Evolutionary conservation across 2,113 vertebrate genomes (phyloP), one percentile per base, ranked within the genome.

Genomic region (Sorex fumeus): DNA sequence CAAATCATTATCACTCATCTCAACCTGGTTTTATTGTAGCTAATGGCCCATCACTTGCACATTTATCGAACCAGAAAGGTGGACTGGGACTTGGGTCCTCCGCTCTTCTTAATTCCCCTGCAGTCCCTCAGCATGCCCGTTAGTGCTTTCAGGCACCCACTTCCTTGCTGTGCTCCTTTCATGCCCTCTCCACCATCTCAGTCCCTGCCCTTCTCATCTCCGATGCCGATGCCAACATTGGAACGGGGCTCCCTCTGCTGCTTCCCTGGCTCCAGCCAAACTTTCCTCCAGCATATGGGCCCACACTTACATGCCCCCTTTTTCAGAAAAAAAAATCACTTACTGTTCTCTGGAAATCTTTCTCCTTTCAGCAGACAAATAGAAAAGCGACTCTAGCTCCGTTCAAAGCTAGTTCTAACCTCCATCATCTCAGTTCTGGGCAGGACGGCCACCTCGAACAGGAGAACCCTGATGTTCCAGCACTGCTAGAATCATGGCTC

Each of bases 141-240:
- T 11, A 45, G 60, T 9, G 28, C 21, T 45, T 69, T 57, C 62
- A 71, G 45, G 25, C 84, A 6, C 6, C 1, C 75, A 43, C 45
- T 75, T 87, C 72, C 50, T 85, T 76, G 36, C 69, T 90, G 30
- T 87, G n/a, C 47, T 70, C 16, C 75, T 76, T 64, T 30, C 13
- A 84, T 18, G 8, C 7, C 12, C 18, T 83, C 21, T 62, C 3
- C 8, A 3, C 25, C 36, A 25, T 18, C 2, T 57, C 27, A 40
- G 15, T 34, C 75, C 47, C 30, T 80, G 8, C 18, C 40, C 19
- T 77, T 30, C n/a, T 45, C 66, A 13, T 32, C 30, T 86, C 50
- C 53, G 16, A 28, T 3, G 40, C 27, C 18, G 32, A 43, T 21
- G 32, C 32, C 53, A n/a, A n/a, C n/a, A n/a, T n/a, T n/a, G n/a